phyloP scores from a whole-genome alignment of 2,113 vertebrate species.

The Erythrocercus mccallii region DNA sequence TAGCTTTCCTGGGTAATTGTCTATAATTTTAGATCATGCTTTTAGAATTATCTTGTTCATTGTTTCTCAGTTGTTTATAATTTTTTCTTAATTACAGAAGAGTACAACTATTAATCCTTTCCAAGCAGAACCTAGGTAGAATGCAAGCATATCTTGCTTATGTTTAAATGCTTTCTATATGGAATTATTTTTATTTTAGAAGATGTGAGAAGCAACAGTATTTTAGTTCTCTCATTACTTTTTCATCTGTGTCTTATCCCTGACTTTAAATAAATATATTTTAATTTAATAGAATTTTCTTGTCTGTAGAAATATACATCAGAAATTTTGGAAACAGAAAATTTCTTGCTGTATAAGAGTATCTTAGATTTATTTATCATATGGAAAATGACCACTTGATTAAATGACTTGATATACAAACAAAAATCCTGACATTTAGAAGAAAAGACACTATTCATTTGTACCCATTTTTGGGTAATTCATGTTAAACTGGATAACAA shows the following conservation, averaged over 20 bases:
- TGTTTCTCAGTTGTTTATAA: not conserved
- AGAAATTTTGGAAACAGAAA: not conserved
- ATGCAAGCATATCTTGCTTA: not conserved
- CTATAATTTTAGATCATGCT: not conserved
- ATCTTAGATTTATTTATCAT: not conserved
- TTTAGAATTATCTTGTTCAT: not conserved
- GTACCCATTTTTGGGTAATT: not conserved
- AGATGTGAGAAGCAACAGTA: fast-evolving
- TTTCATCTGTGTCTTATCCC: not conserved
- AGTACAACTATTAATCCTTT: not conserved
- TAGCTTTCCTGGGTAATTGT: not conserved
- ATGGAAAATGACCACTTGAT: not conserved
- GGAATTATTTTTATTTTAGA: not conserved
- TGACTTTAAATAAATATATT: not conserved
- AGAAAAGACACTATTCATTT: not conserved
- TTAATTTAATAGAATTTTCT: not conserved
- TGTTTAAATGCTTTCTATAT: not conserved
- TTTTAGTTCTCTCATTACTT: not conserved
- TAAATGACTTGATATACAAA: not conserved
- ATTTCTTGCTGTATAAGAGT: not conserved
- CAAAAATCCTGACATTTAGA: not conserved
- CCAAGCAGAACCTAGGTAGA: not conserved
- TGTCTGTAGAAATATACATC: not conserved
- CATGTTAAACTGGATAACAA: not conserved
- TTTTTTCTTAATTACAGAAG: not conserved